A percentile compares a stretch with the other conserved stretches of the same genome.
Conservation (phyloP, 1,140 invertebrate genomes). For the Caenorhabditis latens region DNA sequence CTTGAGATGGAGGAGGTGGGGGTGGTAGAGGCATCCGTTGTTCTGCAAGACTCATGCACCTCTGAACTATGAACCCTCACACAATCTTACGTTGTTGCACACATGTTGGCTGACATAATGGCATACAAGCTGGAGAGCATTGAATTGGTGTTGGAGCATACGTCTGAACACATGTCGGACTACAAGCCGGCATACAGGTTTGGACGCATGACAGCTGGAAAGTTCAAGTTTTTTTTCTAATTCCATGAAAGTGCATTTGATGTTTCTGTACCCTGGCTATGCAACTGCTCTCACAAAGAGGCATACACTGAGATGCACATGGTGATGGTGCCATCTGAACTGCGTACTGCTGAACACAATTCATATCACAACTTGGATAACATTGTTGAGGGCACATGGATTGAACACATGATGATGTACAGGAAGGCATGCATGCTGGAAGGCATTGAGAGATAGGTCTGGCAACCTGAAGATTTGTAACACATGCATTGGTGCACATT, state of each 20-base stretch:
- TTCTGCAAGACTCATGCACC: slow-evolving; percentile 35
- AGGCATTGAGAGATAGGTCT: slow-evolving; percentile 31
- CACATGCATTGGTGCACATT: slow-evolving; percentile 53
- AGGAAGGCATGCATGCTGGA: slow-evolving; percentile 59
- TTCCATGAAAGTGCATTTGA: background rate
- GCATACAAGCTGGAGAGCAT: slow-evolving; percentile 59
- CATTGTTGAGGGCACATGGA: slow-evolving; percentile 56
- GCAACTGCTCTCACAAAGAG: slow-evolving; percentile 56
- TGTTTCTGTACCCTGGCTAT: slow-evolving; percentile 45
- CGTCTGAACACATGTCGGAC: slow-evolving; percentile 56
- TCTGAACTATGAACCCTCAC: slow-evolving; percentile 22
- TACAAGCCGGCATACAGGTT: slow-evolving; percentile 58
- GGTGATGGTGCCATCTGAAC: slow-evolving; percentile 53
- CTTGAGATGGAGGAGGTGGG: slow-evolving; percentile 25
- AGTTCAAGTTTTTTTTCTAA: background rate
- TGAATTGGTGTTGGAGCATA: slow-evolving; percentile 17
- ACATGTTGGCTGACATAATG: slow-evolving; percentile 49
- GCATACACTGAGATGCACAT: slow-evolving; percentile 59
- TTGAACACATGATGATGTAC: slow-evolving; percentile 49
- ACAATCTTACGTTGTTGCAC: slow-evolving; percentile 60
- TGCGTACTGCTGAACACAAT: slow-evolving; percentile 51
- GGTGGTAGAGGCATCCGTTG: slow-evolving; percentile 33
- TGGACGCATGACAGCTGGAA: slow-evolving; percentile 59
- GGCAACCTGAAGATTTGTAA: background rate
- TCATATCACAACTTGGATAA: slow-evolving; percentile 43